Base-by-base conservation (phyloP, 2,113 vertebrate genomes). In the Tringa solitaria region DNA sequence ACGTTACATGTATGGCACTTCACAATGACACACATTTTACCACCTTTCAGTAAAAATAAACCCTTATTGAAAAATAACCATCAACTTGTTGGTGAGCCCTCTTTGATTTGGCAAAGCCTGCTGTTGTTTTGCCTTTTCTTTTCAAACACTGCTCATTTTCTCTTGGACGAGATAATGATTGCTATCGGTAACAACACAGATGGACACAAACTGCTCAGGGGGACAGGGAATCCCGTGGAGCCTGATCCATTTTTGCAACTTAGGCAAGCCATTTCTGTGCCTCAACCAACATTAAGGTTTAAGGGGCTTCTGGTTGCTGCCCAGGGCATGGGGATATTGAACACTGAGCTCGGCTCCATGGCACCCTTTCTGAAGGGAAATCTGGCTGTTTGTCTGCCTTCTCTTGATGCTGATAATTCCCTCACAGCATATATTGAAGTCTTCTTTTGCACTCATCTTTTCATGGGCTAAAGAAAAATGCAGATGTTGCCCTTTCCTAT, bases 211-310 rank as follows among this genome's bases (percentile, higher is more conserved):
- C 82, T 80, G 46, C 79, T 88, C 61, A n/a, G 69, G 85, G 48
- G 85, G 67, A 85, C 70, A 95, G 89, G 84, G 84, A 94, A 95
- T 96, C 51, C 86, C 76, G 68, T 70, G 65, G 56, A 90, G 33
- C 21, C 30, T 0, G 8, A 41, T 70, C 27, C 14, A 5, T 45
- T 89, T 92, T 76, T 87, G 56, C 46, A 90, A 54, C 50, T 53
- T 35, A 54, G 43, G 35, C 10, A 14, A 91, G 30, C 26, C 27
- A 74, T 70, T 91, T 87, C 57, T 84, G 46, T 78, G 39, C 8
- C 35, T 60, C 46, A 72, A 33, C 3, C 19, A 69, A 45, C 1
- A 1, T 37, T 63, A 94, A 45, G 30, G 28, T 61, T 61, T 82
- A 90, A 80, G 72, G 72, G 15, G 43, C 35, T 90, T 80, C 87